Base-by-base conservation (phyloP, 2,113 vertebrate genomes). In the Phalacrocorax brasilianus region DNA sequence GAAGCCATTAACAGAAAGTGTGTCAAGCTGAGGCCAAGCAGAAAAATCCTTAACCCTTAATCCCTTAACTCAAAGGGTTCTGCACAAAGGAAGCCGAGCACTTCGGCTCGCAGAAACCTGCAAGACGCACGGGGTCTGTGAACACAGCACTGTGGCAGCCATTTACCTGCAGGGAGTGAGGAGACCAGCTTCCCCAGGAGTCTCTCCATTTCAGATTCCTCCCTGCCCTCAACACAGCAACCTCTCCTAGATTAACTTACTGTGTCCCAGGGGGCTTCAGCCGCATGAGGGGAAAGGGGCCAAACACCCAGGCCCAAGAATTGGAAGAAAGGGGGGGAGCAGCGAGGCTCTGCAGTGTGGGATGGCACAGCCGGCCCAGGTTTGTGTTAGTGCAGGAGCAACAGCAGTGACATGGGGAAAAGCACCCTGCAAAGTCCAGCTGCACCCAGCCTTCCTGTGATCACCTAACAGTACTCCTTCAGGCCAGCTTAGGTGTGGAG, bases 51-150 rank as follows among this genome's bases (percentile, higher is more conserved):
- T 44, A 76, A 84, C 83, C 76, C 83, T 87, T 65, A n/a, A 85
- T 55, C 75, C 76, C 68, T 24, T 16, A 35, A 63, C 0, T 50
- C 71, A 73, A 21, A 61, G 2, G 3, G 79, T 23, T 67, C 88
- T 26, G 52, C 71, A 67, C 40, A 68, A 32, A 90, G 75, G 68
- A 32, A 71, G 66, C 77, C 0, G 30, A 81, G 86, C 77, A 44
- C 7, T 0, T 30, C 1, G 0, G 52, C 73, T 61, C 5, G 9
- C 58, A 24, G 50, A 66, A 84, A 19, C 17, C 23, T 9, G 7
- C 0, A 0, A 58, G 58, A 40, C 3, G 1, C 0, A 1, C 33
- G 0, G 23, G 68, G 58, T 15, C 80, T n/a, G 75, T 1, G 3
- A 42, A 22, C 1, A 27, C 27, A 58, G 63, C 52, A 38, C 26